Conservation (phyloP, 2,888 invertebrate genomes). For the Macropis europaea region DNA sequence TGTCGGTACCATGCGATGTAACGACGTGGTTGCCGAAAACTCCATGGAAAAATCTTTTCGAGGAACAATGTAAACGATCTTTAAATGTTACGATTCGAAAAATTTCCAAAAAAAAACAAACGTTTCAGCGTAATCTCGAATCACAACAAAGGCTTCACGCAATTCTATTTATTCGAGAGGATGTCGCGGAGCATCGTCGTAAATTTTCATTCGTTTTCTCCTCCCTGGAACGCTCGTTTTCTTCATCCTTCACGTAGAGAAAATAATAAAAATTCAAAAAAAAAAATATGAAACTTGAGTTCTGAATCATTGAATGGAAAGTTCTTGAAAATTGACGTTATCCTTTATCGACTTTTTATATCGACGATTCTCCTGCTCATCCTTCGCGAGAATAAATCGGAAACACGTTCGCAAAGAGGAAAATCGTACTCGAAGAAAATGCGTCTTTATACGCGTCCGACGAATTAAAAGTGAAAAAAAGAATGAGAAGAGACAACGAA, state of each 20-base stretch:
- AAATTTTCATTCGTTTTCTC: neutral
- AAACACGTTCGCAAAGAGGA: conserved; percentile 1
- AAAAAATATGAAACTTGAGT: neutral
- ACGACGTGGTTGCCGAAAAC: neutral
- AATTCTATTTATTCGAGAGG: conserved; percentile 32
- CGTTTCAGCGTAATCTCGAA: conserved; percentile 21
- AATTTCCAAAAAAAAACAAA: too few relatives aligned
- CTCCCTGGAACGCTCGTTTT: neutral
- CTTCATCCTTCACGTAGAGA: neutral
- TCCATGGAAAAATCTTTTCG: neutral
- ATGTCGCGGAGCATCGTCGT: conserved; percentile 36
- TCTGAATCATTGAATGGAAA: neutral
- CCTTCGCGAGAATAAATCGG: too few relatives aligned
- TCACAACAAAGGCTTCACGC: conserved; percentile 27
- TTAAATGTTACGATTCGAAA: conserved; percentile 30
- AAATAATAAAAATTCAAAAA: neutral
- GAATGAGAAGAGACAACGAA: conserved; percentile 23
- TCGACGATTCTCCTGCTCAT: conserved; percentile 33
- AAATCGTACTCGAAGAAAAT: neutral
- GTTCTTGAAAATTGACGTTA: neutral
- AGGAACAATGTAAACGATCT: conserved; percentile 11
- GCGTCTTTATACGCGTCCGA: conserved; percentile 6
- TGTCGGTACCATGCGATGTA: conserved; percentile 23
- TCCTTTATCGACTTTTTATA: neutral
- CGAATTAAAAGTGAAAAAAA: conserved; percentile 10